phyloP scores from a whole-genome alignment of 1,140 invertebrate genomes.

The Reticulitermes speratus region DNA sequence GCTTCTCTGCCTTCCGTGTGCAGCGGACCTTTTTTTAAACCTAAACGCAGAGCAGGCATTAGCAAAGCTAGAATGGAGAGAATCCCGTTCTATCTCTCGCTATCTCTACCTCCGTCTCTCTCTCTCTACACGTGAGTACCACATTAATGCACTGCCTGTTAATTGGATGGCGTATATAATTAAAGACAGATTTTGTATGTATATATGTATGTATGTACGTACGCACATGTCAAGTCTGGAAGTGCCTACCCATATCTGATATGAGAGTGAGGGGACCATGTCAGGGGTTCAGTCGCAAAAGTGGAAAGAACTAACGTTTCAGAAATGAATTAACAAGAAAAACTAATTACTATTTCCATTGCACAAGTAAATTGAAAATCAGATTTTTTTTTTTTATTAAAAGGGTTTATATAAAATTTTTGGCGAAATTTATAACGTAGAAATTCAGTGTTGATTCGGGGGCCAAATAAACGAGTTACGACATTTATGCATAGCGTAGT shows the following conservation, averaged over 20 bases:
- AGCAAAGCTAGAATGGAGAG: not conserved
- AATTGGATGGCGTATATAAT: conserved; percentile 8
- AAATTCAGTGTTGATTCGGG: too few relatives aligned
- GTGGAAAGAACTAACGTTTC: not conserved
- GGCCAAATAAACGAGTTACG: too few relatives aligned
- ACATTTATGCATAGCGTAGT: too few relatives aligned
- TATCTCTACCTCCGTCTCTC: not conserved
- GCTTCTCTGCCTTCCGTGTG: not conserved
- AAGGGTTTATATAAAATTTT: too few relatives aligned
- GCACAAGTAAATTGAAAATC: not conserved
- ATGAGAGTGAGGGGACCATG: not conserved
- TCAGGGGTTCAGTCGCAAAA: not conserved
- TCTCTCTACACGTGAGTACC: not conserved
- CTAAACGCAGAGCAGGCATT: not conserved
- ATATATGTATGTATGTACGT: not conserved
- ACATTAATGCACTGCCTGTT: not conserved
- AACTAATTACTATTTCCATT: conserved; percentile 5
- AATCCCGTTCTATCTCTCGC: not conserved
- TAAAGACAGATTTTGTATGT: conserved; percentile 10
- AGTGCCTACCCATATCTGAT: not conserved
- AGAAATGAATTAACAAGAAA: conserved; percentile 14
- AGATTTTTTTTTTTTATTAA: not conserved
- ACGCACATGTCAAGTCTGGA: not conserved
- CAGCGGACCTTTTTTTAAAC: not conserved
- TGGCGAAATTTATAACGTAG: too few relatives aligned